phyloP scores from a whole-genome alignment of 2,888 invertebrate genomes.

The Hirtodrosophila trivittata region DNA sequence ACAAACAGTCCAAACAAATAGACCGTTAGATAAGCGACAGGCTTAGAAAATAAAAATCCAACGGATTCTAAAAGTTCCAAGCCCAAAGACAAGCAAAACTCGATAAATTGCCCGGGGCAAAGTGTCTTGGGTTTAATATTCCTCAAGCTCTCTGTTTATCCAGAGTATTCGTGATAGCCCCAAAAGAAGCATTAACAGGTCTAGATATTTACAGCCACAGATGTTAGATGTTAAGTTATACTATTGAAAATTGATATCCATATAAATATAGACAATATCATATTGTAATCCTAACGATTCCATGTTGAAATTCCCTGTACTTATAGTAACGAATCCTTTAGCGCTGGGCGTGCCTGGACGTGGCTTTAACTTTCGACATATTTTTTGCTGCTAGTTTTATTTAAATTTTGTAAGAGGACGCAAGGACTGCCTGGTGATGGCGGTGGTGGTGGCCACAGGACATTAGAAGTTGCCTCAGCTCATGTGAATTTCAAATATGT shows the following conservation, averaged over 20 bases:
- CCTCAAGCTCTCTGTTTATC: background rate
- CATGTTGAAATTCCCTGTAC: too few relatives aligned
- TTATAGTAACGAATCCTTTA: background rate
- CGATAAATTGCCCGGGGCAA: slow-evolving; percentile 6
- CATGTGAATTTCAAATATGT: slow-evolving; percentile 70
- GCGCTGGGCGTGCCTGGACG: background rate
- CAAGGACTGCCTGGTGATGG: background rate
- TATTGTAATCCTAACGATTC: too few relatives aligned
- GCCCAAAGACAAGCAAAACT: slow-evolving; percentile 19
- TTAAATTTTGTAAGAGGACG: too few relatives aligned
- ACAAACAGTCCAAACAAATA: slow-evolving; percentile 60
- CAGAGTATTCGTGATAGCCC: background rate
- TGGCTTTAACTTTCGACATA: background rate
- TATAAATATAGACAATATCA: too few relatives aligned
- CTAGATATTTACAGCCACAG: background rate
- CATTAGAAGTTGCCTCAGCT: slow-evolving; percentile 55
- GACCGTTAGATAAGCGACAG: slow-evolving; percentile 56
- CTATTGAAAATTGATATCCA: background rate
- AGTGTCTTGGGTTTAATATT: slow-evolving; percentile 1
- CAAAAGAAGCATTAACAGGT: too few relatives aligned
- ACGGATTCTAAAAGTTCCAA: slow-evolving; percentile 18
- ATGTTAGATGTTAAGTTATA: background rate
- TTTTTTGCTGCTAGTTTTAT: slow-evolving; percentile 1
- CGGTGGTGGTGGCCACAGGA: slow-evolving; percentile 53
- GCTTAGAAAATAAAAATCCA: slow-evolving; percentile 20